Percentiles rank a stretch among this genome's conserved stretches.
Conservation (phyloP, 2,888 invertebrate species). For the Dicyrtoma fusca region DNA sequence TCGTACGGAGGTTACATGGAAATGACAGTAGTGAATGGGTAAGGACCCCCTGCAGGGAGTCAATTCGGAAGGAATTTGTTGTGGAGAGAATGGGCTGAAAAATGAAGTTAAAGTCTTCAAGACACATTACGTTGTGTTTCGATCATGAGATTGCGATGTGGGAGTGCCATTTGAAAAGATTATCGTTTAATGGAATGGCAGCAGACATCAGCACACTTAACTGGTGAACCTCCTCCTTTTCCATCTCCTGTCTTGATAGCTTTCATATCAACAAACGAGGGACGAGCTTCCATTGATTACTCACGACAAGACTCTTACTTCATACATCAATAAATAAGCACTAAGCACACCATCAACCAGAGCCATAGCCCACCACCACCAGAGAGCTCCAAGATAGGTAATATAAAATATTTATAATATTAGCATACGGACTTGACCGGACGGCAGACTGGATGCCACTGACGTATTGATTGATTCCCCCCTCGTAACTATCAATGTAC, state of each 20-base stretch:
- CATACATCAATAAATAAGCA: not conserved
- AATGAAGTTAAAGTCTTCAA: slow-evolving; percentile 40
- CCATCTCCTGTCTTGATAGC: slow-evolving; percentile 22
- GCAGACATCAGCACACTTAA: slow-evolving; percentile 29
- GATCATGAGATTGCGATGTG: slow-evolving; percentile 38
- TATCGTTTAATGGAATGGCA: slow-evolving; percentile 38
- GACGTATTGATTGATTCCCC: slow-evolving; percentile 30
- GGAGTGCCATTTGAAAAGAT: slow-evolving; percentile 40
- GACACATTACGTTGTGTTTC: slow-evolving; percentile 32
- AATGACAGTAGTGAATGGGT: slow-evolving; percentile 47
- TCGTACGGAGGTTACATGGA: slow-evolving; percentile 8
- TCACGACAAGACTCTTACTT: slow-evolving; percentile 25
- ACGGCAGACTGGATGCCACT: slow-evolving; percentile 5
- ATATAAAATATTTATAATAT: not conserved
- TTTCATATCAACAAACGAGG: slow-evolving; percentile 21
- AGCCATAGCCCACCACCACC: not conserved
- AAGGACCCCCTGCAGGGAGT: slow-evolving; percentile 44
- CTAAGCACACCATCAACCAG: no score
- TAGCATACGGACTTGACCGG: not conserved
- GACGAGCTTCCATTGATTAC: slow-evolving; percentile 29
- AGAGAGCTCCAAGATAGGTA: not conserved
- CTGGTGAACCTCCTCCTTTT: not conserved
- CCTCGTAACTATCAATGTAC: not conserved
- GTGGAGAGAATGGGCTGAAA: slow-evolving; percentile 41
- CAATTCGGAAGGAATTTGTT: slow-evolving; percentile 52